phyloP scores from a whole-genome alignment of 2,113 vertebrate genomes.

The Balaeniceps rex region DNA sequence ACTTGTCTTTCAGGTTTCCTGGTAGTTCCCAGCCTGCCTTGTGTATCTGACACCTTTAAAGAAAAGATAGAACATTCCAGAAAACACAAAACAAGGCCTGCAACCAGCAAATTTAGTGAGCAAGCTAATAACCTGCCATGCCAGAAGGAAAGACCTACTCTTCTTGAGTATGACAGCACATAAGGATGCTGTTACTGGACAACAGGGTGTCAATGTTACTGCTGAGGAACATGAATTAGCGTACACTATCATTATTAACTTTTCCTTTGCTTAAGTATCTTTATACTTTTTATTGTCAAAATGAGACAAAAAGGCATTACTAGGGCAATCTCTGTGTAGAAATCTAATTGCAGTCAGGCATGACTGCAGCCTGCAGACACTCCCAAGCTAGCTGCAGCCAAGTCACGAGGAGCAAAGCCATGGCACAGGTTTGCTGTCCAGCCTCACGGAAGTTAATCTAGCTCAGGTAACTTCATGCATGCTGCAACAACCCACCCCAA shows the following conservation, averaged over 20 bases:
- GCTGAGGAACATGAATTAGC: background rate
- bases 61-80: background rate
- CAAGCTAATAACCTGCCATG: background rate
- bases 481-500: background rate
- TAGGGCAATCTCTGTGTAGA: background rate
- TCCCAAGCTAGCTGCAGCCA: background rate
- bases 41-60: slow-evolving; percentile 78
- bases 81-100: background rate
- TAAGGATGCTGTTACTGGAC: background rate
- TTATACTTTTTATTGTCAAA: background rate
- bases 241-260: background rate
- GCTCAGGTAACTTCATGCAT: background rate
- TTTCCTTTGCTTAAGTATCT: background rate
- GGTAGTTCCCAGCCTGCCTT: slow-evolving; percentile 74
- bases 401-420: fast-evolving
- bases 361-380: background rate
- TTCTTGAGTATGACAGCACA: background rate
- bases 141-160: too few species aligned
- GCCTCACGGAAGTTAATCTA: background rate
- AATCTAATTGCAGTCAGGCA: background rate
- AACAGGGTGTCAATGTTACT: background rate
- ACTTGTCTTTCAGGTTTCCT: slow-evolving; percentile 86
- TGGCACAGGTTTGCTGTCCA: background rate
- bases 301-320: background rate
- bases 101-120: background rate